Base-by-base conservation (phyloP, 2,113 vertebrate species). In the Platichthys stellatus region DNA sequence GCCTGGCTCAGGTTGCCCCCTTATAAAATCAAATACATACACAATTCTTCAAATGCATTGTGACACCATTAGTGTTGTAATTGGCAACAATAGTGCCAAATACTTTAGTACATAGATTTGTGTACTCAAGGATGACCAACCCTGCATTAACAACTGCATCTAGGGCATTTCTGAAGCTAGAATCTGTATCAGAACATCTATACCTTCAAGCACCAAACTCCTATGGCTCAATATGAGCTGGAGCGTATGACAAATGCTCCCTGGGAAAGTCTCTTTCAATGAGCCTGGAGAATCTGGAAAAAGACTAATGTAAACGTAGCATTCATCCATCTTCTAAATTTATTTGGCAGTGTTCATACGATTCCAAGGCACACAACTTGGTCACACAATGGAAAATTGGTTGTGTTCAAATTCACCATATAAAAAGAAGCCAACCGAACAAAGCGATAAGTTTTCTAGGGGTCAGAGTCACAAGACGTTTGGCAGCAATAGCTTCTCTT, bases 401-500 rank as follows among this genome's bases (percentile, higher is more conserved):
- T 73, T 45, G 15, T 28, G 13, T 21, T 58, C 11, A 26, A 24
- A 15, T 26, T 26, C 31, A 3, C 15, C 12, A 18, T 17, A 28
- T 40, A 17, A 53, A 70, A 63, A 47, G 7, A 12, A 23, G 4
- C 43, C 9, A 14, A 57, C 7, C n/a, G 21, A 17, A 54, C 26
- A 51, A 62, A 76, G 45, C 69, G 65, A 89, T 47, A 57, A 57
- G 35, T 23, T 49, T 75, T 81, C 57, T 18, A 53, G 54, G 68
- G 23, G 43, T 38, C 24, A 10, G 1, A 20, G 54, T 88, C 78
- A 86, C 80, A 82, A 78, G 72, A 82, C 15, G 0, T 47, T 3
- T 60, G n/a, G 40, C 20, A 43, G 28, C 28, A 72, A 57, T 28
- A 51, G 64, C 40, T 64, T 67, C 51, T 61, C 69, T 63, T 58